Evolutionary conservation across 2,113 vertebrate genomes (phyloP).

Genomic region (Etheostoma cragini): DNA sequence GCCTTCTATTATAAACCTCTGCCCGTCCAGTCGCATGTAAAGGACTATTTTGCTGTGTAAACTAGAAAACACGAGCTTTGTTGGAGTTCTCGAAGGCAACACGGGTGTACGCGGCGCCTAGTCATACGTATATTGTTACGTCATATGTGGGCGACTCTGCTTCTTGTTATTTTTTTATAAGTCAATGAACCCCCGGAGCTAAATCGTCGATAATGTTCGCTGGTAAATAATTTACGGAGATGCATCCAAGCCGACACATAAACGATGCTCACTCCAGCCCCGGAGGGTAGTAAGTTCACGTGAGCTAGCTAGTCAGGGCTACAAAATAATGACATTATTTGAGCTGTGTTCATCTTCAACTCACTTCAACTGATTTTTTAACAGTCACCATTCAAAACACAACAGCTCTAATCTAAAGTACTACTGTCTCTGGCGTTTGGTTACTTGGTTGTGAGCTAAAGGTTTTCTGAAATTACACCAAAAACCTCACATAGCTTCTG

Average conservation of each 20-base stretch:
- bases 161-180: not conserved
- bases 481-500: not conserved
- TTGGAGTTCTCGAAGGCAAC: not conserved
- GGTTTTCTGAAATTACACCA: too few relatives aligned
- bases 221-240: not conserved
- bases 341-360: not conserved
- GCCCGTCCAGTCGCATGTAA: not conserved
- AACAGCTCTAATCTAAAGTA: not conserved
- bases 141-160: constrained; percentile 13
- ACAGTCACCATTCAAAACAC: not conserved
- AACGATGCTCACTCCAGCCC: constrained; percentile 15
- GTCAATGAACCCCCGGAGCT: not conserved
- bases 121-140: not conserved
- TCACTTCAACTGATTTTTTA: not conserved
- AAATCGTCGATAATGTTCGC: not conserved
- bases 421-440: rapidly evolving
- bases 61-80: rapidly evolving
- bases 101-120: not conserved
- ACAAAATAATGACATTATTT: too few relatives aligned
- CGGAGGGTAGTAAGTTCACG: constrained; percentile 53
- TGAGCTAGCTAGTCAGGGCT: not conserved
- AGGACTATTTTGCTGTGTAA: too few relatives aligned
- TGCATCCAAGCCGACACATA: constrained; percentile 13
- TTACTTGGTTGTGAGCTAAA: too few relatives aligned
- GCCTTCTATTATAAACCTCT: too few relatives aligned